phyloP scores from a whole-genome alignment of 92 coral and sea anemone genomes.

The Muricea muricata region DNA sequence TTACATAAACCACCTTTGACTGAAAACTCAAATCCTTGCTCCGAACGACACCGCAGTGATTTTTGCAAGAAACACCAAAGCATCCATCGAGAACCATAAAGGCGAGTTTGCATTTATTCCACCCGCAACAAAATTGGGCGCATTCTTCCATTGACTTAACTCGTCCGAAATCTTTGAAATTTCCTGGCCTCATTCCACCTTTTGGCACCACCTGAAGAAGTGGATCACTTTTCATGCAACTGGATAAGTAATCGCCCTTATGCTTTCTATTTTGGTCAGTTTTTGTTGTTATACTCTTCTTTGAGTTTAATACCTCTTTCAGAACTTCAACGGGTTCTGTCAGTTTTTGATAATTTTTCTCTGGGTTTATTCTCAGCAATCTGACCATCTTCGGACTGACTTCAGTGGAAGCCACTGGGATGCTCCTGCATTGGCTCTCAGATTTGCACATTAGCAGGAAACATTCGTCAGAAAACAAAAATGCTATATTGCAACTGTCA shows the following conservation, averaged over 20 bases:
- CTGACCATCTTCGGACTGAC: conserved; percentile 73
- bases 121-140: conserved; percentile 83
- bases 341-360: background rate
- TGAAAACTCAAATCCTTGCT: conserved; percentile 72
- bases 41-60: conserved; percentile 76
- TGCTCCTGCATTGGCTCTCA: conserved; percentile 70
- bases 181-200: conserved; percentile 84
- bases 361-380: background rate
- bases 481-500: conserved; percentile 78
- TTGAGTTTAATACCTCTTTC: conserved; percentile 12
- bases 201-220: conserved; percentile 27
- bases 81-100: conserved; percentile 88
- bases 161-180: conserved; percentile 81
- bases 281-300: background rate
- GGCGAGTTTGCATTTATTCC: conserved; percentile 88
- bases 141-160: conserved; percentile 88
- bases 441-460: conserved; percentile 76
- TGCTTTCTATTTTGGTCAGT: background rate
- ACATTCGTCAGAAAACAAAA: conserved; percentile 79
- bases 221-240: conserved; percentile 40
- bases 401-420: conserved; percentile 69
- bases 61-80: conserved; percentile 77
- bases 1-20: conserved; percentile 73
- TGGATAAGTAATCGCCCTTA: background rate
- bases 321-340: background rate